Evolutionary conservation across 2,113 vertebrate genomes (phyloP), one percentile per base, ranked within the genome.

Genomic region (Salvelinus sp.): DNA sequence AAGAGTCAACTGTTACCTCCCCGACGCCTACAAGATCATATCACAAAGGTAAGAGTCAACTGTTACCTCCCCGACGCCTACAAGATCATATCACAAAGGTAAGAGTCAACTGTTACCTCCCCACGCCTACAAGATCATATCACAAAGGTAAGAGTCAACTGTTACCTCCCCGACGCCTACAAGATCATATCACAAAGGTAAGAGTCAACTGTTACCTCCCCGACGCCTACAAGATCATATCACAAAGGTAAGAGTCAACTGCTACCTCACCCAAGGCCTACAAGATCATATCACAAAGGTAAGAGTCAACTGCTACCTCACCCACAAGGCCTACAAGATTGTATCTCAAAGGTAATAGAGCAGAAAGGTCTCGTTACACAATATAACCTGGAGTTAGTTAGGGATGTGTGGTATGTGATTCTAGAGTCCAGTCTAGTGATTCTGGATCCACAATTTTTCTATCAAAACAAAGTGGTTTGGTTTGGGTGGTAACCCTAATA

Each of bases 231-330:
- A 25, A 25, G 25, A 25, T 25, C 25, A 25, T 25, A 25, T 25
- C 25, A 25, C 25, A 25, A 25, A 25, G 25, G 25, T 25, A 25
- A 25, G 23, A 23, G 23, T 23, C 23, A 23, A 23, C 23, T 23
- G 23, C 23, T 98, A 98, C 94, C 98, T 99, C 90, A n/a, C 97
- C 98, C 76, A 97, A 99, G 2, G 98, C 98, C 90, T 98, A 98
- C 94, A 99, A 99, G 94, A 98, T 99, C 83, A 98, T 98, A 95
- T 98, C 97, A 86, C 97, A 98, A 92, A 98, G 98, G 98, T 98
- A 95, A 94, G 84, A 70, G 7, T 5, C 78, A 96, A 98, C 86
- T 99, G 98, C 93, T 98, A 98, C 94, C 97, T 98, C 90, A 50
- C 97, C 98, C 76, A 97, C 76, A 97, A 99, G 2, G 98, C 98